Percentiles rank a stretch among this genome's conserved stretches.
Conservation (phyloP, 2,888 invertebrate genomes). For the Pantelozetes paolii region DNA sequence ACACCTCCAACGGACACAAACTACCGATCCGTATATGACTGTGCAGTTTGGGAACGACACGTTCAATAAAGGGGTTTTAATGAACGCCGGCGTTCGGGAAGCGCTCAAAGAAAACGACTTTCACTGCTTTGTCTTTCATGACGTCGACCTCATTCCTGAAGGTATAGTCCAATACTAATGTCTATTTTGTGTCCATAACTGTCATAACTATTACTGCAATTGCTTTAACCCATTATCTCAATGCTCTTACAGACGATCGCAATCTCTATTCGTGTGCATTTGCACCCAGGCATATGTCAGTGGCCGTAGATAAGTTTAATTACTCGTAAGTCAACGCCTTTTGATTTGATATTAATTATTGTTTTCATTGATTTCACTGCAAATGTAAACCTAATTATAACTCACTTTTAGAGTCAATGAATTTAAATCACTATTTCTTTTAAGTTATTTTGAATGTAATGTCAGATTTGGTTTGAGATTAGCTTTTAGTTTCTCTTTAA, state of each 20-base stretch:
- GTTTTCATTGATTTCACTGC: too few species aligned
- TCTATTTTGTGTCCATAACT: not conserved
- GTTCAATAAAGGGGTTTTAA: slow-evolving; percentile 52
- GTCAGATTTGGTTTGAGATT: too few species aligned
- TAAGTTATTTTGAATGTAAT: too few species aligned
- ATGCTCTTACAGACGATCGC: slow-evolving; percentile 47
- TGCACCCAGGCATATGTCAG: slow-evolving; percentile 47
- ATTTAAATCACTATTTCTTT: too few species aligned
- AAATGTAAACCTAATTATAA: too few species aligned
- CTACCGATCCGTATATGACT: not conserved
- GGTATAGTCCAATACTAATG: not conserved
- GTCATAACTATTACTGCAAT: too few species aligned
- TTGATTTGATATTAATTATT: too few species aligned
- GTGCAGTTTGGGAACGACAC: slow-evolving; percentile 51
- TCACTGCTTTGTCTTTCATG: slow-evolving; percentile 53
- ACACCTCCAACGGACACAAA: too few species aligned
- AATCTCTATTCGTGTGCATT: slow-evolving; percentile 48
- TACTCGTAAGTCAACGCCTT: slow-evolving; percentile 49
- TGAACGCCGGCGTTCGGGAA: slow-evolving; percentile 52
- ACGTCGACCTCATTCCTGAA: slow-evolving; percentile 53
- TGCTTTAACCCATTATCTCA: too few species aligned
- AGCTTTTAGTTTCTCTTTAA: too few species aligned
- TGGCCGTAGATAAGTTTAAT: slow-evolving; percentile 49
- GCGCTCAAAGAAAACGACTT: slow-evolving; percentile 53
- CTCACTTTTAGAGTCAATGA: too few species aligned